Base-by-base conservation (phyloP, 2,797 vertebrate species). In the Rhinichthys osculus region DNA sequence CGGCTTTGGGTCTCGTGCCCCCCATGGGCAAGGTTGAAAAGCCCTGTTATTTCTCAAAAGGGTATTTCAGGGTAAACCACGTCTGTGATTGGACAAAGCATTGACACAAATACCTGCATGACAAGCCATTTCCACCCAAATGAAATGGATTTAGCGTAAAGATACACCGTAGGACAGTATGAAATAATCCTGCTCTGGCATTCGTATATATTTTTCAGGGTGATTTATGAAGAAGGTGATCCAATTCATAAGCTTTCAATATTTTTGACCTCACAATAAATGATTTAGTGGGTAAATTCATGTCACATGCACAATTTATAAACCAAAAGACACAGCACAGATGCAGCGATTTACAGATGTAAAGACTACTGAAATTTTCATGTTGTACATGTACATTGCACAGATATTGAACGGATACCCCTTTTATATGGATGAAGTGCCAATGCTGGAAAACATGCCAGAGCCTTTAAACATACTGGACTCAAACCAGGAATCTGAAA, bases 251-350 rank as follows among this genome's bases (percentile, higher is more conserved):
- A 52, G 79, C 23, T 85, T 81, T 74, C 50, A 67, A 69, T 69
- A 74, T 82, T 72, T 82, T 27, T 69, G 44, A 85, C 76, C 70
- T 72, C 64, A 59, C 70, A 71, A 81, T 88, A 82, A 82, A 87
- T 70, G 50, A 78, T 71, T 72, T 27, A 42, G 64, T 9, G 14
- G 5, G 23, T 19, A 38, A 78, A 85, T 87, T 77, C 73, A 64
- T 82, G 35, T 52, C 83, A 52, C 40, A 44, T 9, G 33, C 23
- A 71, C n/a, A 7, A 81, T 83, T 77, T 85, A 77, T 86, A n/a
- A 86, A 85, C 23, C 83, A 23, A 69, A 52, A 62, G 23, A 33
- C 9, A n/a, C n/a, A 23, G 5, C 35, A 57, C 50, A 78, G 73
- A 77, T 40, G 17, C n/a, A 54, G 33, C 3, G 10, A 76, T 40